Base-by-base conservation (phyloP, 30 jellyfish, hydroid and myxozoan species). In the Pelagia noctiluca region DNA sequence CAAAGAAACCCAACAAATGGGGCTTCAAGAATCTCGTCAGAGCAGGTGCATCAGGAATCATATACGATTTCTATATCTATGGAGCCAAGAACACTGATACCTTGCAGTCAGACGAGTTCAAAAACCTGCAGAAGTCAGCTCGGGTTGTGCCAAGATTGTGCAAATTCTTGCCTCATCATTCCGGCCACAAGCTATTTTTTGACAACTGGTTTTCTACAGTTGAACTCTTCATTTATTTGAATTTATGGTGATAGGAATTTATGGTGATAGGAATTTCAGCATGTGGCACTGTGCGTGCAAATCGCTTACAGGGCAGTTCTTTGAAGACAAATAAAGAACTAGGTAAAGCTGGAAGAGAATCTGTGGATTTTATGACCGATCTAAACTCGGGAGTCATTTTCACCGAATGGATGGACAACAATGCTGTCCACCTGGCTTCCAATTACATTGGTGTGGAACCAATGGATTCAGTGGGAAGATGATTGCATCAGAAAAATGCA, bases 401-500 rank as follows among this genome's bases (percentile, higher is more conserved):
- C 29, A 77, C 78, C 26, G 81, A 81, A 71, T 88, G 97, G 96
- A 23, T 81, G 68, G 90, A 82, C 36, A 82, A 88, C 73, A 82
- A 53, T 23, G 37, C 84, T 21, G 90, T 88, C 42, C 87, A 81
- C 35, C 47, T 88, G 31, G 86, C 86, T 25, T 80, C 96, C 30
- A 81, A 83, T 30, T 77, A 23, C 52, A 32, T 81, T 81, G 97
- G 89, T 8, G 78, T 88, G 5, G 97, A 88, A 76, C 97, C 90
- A 32, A 71, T 71, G 83, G 68, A 82, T 2, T 19, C 85, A 25
- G 76, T 82, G 19, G 46, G 53, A 32, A 65, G 91, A 32, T 86
- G 96, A 93, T 24, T 67, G 18, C 50, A 66, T 22, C 46, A 31
- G 75, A 76, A 83, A 57, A 50, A 26, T 29, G 21, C 50, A 32